Evolutionary conservation across 2,113 vertebrate species (phyloP).

Genomic region (Symphodus melops): DNA sequence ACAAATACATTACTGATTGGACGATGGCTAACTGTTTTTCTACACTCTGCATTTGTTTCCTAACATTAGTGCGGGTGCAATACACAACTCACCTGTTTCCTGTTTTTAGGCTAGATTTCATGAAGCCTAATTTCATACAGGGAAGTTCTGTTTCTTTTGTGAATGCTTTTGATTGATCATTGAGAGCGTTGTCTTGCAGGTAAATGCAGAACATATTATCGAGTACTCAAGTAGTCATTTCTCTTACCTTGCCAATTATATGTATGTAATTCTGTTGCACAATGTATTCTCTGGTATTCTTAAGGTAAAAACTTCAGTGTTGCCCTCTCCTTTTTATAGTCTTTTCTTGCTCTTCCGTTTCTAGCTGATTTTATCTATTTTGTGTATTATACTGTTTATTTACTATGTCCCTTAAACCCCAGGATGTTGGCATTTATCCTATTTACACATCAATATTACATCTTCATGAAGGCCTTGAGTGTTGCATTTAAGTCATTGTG

Average conservation of each 20-base stretch:
- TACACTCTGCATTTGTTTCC: constrained; percentile 55
- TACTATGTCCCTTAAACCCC: constrained; percentile 87
- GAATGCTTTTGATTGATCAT: constrained; percentile 5
- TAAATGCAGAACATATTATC: constrained; percentile 10
- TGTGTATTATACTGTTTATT: constrained; percentile 84
- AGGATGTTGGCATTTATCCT: constrained; percentile 97
- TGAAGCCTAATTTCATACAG: constrained; percentile 43
- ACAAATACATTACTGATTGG: constrained; percentile 78
- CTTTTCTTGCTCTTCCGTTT: constrained; percentile 27
- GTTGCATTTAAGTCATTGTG: constrained; percentile 98
- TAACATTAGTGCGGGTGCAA: constrained; percentile 47
- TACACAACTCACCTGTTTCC: constrained; percentile 62
- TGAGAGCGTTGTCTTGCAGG: constrained; percentile 1
- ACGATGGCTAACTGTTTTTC: constrained; percentile 64
- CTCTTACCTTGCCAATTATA: constrained; percentile 19
- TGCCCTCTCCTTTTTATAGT: background rate
- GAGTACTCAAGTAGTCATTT: background rate
- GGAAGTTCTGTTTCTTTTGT: constrained; percentile 39
- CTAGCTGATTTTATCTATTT: constrained; percentile 68
- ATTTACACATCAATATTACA: constrained; percentile 98
- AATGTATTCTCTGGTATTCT: background rate
- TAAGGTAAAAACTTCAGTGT: background rate
- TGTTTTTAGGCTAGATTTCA: constrained; percentile 45
- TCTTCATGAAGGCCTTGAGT: constrained; percentile 90
- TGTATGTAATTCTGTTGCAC: constrained; percentile 1